Evolutionary conservation across 2,113 vertebrate species (phyloP).

Genomic region (Halcyon senegalensis): DNA sequence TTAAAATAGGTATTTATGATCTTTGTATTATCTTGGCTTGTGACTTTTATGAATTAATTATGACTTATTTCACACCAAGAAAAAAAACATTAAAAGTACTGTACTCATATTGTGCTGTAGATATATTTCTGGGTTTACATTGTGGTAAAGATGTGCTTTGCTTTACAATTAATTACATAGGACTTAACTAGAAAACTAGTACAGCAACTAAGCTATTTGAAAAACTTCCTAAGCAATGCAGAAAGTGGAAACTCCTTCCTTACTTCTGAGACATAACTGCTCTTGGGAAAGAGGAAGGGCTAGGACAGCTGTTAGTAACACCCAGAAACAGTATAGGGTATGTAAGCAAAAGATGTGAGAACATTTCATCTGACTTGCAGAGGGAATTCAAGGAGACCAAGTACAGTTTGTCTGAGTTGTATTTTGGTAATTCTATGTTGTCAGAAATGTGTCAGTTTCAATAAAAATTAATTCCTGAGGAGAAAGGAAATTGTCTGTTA

Average conservation of each 20-base stretch:
- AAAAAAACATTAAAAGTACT: neutral
- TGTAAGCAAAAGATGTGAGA: neutral
- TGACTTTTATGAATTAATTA: neutral
- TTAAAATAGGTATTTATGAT: conserved; percentile 87
- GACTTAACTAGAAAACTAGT: neutral
- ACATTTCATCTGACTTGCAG: neutral
- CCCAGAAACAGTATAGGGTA: neutral
- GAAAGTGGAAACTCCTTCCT: neutral
- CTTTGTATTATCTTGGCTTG: neutral
- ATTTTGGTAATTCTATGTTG: neutral
- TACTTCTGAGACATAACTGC: neutral
- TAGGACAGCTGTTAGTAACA: neutral
- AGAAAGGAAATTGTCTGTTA: neutral
- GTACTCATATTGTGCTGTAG: neutral
- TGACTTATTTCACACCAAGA: neutral
- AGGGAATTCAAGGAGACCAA: neutral
- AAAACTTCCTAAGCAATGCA: neutral
- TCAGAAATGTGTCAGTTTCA: neutral
- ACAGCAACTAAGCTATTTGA: neutral
- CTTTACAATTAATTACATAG: neutral
- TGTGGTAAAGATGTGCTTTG: neutral
- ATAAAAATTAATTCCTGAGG: neutral
- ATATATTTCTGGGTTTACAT: neutral
- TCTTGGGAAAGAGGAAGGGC: neutral
- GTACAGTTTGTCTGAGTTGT: neutral